Evolutionary conservation across 2,797 vertebrate species (phyloP).

Genomic region (Crossoptilon crossoptilon): DNA sequence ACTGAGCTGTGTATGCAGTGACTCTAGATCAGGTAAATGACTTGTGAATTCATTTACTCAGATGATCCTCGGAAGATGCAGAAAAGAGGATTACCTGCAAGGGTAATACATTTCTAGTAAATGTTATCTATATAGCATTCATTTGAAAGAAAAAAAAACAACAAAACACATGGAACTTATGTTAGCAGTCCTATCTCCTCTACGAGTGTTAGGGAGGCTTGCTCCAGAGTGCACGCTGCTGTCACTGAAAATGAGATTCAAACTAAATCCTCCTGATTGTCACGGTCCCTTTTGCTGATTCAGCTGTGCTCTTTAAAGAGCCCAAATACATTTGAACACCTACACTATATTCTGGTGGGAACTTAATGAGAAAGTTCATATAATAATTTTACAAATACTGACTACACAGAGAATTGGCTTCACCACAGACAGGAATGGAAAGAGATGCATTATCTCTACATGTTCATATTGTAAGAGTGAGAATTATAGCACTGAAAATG

Average conservation of each 20-base stretch:
- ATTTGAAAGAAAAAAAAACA: background rate
- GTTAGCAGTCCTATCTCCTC: background rate
- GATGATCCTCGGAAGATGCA: background rate
- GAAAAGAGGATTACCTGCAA: background rate
- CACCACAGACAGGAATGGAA: background rate
- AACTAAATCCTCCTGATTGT: background rate
- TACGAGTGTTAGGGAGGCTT: background rate
- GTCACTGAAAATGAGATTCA: background rate
- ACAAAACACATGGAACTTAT: background rate
- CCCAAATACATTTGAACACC: background rate
- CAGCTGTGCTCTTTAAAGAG: background rate
- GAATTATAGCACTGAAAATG: background rate
- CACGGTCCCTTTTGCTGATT: background rate
- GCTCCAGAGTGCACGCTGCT: background rate
- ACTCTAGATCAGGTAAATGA: background rate
- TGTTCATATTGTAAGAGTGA: background rate
- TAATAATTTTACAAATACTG: background rate
- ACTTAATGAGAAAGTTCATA: background rate
- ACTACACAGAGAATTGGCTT: background rate
- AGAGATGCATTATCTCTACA: background rate
- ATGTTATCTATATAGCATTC: background rate
- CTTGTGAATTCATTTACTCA: background rate
- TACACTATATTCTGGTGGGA: background rate
- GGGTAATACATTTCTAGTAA: background rate
- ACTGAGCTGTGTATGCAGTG: background rate